Evolutionary conservation across 1,140 invertebrate genomes (phyloP).

Genomic region (Drosophila aff.): DNA sequence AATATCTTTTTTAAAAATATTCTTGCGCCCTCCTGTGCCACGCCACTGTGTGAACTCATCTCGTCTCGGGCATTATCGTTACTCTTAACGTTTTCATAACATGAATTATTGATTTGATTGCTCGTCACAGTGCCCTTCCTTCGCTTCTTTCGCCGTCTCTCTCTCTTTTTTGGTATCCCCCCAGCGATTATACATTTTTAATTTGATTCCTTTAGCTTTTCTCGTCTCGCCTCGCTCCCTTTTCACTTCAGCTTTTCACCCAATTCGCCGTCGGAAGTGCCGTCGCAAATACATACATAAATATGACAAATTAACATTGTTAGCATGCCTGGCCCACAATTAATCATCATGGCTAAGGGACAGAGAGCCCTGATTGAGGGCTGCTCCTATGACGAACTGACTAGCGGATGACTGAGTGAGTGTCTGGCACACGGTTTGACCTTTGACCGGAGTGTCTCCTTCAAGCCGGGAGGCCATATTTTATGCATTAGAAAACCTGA

Average conservation of each 20-base stretch:
- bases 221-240: constrained; percentile 27
- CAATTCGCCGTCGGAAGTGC: constrained; percentile 39
- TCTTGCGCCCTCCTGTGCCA: constrained; percentile 7
- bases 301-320: constrained; percentile 81
- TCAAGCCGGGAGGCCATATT: neutral
- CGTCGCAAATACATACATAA: constrained; percentile 53
- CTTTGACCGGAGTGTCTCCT: constrained; percentile 21
- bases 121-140: constrained; percentile 39
- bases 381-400: constrained; percentile 36
- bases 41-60: constrained; percentile 24
- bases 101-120: constrained; percentile 83
- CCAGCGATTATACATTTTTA: constrained; percentile 81
- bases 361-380: constrained; percentile 54
- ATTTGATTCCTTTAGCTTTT: constrained; percentile 71
- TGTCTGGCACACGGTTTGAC: constrained; percentile 27
- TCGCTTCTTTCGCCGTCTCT: neutral
- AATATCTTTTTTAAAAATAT: neutral
- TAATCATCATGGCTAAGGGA: constrained; percentile 61
- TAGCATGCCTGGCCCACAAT: constrained; percentile 71
- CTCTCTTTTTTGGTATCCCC: constrained; percentile 11
- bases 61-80: constrained; percentile 56
- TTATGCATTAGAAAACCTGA: constrained; percentile 3
- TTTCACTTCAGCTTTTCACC: constrained; percentile 17
- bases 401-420: constrained; percentile 28
- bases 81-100: constrained; percentile 70